phyloP scores from a whole-genome alignment of 2,888 invertebrate species.

The Malachius bipustulatus region DNA sequence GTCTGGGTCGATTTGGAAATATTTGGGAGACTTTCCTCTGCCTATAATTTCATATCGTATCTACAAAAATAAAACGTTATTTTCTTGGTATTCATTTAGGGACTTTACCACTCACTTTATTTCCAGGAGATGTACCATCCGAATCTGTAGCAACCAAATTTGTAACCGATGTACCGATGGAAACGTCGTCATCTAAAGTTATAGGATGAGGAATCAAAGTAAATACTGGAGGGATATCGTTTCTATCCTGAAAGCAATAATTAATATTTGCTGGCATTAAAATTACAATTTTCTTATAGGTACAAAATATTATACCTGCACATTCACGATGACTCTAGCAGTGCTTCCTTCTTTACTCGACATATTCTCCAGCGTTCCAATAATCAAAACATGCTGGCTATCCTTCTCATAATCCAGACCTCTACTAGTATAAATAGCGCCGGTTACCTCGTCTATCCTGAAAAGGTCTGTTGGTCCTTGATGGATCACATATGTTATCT shows the following conservation, averaged over 20 bases:
- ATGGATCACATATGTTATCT: slow-evolving; percentile 72
- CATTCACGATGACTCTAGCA: slow-evolving; percentile 59
- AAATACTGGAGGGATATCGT: slow-evolving; percentile 81
- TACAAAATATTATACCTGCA: no score
- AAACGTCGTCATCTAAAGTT: slow-evolving; percentile 69
- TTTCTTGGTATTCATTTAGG: slow-evolving; percentile 2
- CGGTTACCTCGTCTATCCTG: slow-evolving; percentile 68
- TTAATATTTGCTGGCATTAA: slow-evolving; percentile 6
- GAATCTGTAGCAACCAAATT: slow-evolving; percentile 70
- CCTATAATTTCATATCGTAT: slow-evolving; percentile 69
- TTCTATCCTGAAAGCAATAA: slow-evolving; percentile 53
- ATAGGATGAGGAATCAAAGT: slow-evolving; percentile 71
- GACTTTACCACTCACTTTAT: slow-evolving; percentile 43
- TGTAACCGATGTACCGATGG: slow-evolving; percentile 69
- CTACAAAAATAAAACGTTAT: slow-evolving; percentile 24
- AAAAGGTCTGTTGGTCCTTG: slow-evolving; percentile 74
- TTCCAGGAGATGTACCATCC: slow-evolving; percentile 76
- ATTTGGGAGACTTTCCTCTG: slow-evolving; percentile 67
- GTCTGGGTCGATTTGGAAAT: slow-evolving; percentile 79
- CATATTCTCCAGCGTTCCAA: slow-evolving; percentile 76
- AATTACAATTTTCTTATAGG: no score
- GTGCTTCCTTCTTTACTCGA: slow-evolving; percentile 56
- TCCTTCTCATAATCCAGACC: slow-evolving; percentile 70
- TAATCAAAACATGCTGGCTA: slow-evolving; percentile 57
- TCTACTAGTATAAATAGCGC: slow-evolving; percentile 62